These are phyloP conservation scores for Seira sanloemensis DNA, from an alignment of 2,888 invertebrate species.

Conservation along the genomic window DNA sequence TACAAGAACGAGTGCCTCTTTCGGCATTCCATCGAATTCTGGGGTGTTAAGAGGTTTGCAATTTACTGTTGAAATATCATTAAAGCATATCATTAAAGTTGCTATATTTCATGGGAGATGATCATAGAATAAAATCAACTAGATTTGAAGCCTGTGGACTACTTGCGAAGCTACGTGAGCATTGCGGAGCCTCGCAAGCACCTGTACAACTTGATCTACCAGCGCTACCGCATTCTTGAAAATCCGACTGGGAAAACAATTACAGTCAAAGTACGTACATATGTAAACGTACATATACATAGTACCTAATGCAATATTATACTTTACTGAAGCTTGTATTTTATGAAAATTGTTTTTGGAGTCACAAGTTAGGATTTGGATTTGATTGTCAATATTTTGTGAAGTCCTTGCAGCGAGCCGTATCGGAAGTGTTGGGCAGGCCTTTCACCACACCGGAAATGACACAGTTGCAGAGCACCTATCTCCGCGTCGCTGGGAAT, in stretches of 20 bases:
- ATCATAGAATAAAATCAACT: background rate
- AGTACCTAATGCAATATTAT: too few species aligned
- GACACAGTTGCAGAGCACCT: constrained; percentile 34
- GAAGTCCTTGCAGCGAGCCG: constrained; percentile 79
- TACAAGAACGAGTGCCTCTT: constrained; percentile 68
- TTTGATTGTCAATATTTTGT: background rate
- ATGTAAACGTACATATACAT: too few species aligned
- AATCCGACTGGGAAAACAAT: constrained; percentile 71
- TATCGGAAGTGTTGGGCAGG: constrained; percentile 82
- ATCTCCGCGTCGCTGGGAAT: constrained; percentile 73
- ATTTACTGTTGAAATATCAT: too few species aligned
- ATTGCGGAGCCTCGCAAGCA: constrained; percentile 68
- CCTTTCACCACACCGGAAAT: constrained; percentile 77
- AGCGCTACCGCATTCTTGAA: constrained; percentile 68
- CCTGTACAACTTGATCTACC: constrained; percentile 70
- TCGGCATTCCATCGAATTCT: constrained; percentile 66
- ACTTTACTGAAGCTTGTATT: background rate
- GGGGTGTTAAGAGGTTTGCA: constrained; percentile 63
- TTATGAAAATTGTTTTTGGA: background rate
- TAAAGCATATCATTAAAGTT: too few species aligned
- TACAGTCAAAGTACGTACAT: constrained; percentile 36
- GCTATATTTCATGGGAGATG: too few species aligned
- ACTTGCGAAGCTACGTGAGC: constrained; percentile 65
- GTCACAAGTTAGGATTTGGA: background rate
- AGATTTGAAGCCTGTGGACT: constrained; percentile 66